phyloP scores from a whole-genome alignment of 2,797 vertebrate genomes.

The Darevskia mixta region DNA sequence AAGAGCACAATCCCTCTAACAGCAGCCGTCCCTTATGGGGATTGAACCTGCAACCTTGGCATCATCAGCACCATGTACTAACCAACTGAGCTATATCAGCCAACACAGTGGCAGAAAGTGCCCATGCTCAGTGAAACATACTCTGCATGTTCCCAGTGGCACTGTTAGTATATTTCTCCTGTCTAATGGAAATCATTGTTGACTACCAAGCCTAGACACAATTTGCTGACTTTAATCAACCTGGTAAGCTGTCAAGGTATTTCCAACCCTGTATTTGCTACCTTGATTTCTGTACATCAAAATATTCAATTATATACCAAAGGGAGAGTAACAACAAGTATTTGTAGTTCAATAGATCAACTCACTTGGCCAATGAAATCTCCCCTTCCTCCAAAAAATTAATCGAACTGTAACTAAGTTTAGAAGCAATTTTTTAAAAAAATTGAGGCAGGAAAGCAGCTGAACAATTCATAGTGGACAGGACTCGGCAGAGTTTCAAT shows the following conservation, averaged over 20 bases:
- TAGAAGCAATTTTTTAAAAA: not conserved
- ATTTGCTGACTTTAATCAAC: conserved; percentile 40
- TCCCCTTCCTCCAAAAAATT: conserved; percentile 14
- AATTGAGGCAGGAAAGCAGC: conserved; percentile 42
- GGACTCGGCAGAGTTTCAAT: conserved; percentile 49
- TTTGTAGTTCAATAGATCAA: conserved; percentile 49
- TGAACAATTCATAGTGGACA: conserved; percentile 66
- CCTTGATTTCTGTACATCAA: conserved; percentile 49
- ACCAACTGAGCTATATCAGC: no score
- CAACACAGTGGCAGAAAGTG: not conserved
- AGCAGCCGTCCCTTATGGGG: not conserved
- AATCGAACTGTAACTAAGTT: conserved; percentile 40
- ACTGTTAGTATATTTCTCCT: not conserved
- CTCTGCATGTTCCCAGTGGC: not conserved
- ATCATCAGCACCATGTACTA: no score
- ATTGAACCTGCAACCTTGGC: not conserved
- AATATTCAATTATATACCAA: conserved; percentile 49
- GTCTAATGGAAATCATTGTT: not conserved
- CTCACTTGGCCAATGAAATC: conserved; percentile 38
- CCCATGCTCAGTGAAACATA: not conserved
- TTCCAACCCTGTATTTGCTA: conserved; percentile 41
- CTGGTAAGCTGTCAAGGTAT: conserved; percentile 21
- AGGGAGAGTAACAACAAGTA: conserved; percentile 53
- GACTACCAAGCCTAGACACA: not conserved
- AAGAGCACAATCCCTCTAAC: no score